A percentile compares a stretch with the other conserved stretches of the same genome.
These are phyloP conservation scores for Corbicula japonica DNA, from an alignment of 2,888 invertebrate species.

Conservation along the genomic window DNA sequence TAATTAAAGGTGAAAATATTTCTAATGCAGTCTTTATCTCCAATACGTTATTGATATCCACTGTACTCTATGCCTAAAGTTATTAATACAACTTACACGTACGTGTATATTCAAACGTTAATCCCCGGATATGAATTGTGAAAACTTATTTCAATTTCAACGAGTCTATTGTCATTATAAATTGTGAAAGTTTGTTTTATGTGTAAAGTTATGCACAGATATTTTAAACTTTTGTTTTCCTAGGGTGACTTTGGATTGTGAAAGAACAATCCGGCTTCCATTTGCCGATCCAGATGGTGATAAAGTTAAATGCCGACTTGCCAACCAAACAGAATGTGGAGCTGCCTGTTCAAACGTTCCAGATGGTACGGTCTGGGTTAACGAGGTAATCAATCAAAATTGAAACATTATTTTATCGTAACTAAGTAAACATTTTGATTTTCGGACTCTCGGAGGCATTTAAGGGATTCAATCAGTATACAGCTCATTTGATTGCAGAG, in stretches of 20 bases:
- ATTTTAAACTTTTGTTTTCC: too few species aligned
- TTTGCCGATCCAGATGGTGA: conserved; percentile 50
- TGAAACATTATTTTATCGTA: too few species aligned
- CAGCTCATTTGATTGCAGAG: too few species aligned
- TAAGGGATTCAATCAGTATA: too few species aligned
- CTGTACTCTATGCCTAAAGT: too few species aligned
- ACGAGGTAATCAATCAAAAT: conserved; percentile 21
- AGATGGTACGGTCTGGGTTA: conserved; percentile 16
- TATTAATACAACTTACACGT: too few species aligned
- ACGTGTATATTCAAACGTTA: background rate
- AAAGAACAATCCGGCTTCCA: conserved; percentile 25
- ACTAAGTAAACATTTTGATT: too few species aligned
- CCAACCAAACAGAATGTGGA: conserved; percentile 36
- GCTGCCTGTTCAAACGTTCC: conserved; percentile 50
- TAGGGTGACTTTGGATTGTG: conserved; percentile 30
- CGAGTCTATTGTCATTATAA: background rate
- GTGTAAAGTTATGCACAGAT: too few species aligned
- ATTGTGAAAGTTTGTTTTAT: background rate
- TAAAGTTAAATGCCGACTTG: conserved; percentile 38
- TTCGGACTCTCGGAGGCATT: too few species aligned
- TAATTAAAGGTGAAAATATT: too few species aligned
- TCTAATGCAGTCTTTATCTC: too few species aligned
- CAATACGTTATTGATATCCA: too few species aligned
- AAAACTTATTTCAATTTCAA: background rate
- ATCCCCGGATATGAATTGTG: background rate